Conservation (phyloP, 1,140 invertebrate species). For the Drosophila parvula region DNA sequence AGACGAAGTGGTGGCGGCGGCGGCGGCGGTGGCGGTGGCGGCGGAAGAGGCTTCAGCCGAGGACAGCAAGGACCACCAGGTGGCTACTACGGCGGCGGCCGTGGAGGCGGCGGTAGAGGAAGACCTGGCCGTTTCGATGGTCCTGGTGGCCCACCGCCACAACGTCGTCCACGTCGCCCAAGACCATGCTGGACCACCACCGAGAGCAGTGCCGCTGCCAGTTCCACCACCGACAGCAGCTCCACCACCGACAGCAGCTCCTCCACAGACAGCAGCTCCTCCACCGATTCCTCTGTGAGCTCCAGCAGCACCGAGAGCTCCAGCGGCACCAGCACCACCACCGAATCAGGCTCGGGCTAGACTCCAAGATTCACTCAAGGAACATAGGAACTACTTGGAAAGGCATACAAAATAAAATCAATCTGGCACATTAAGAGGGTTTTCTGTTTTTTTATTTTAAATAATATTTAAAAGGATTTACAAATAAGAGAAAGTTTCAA, state of each 20-base stretch:
- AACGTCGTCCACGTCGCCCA: conserved; percentile 11
- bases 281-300: conserved; percentile 8
- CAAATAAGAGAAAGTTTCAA: accelerated
- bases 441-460: not conserved
- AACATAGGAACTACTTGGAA: not conserved
- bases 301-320: conserved; percentile 1
- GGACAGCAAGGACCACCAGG: not conserved
- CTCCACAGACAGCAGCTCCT: conserved; percentile 6
- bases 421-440: conserved; percentile 4
- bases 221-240: conserved; percentile 5
- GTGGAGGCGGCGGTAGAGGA: not conserved
- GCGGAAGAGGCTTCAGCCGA: not conserved
- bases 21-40: not conserved
- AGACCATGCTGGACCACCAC: conserved; percentile 2
- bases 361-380: not conserved
- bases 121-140: conserved; percentile 4
- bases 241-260: not conserved
- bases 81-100: not conserved
- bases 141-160: not conserved
- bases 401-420: conserved; percentile 10
- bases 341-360: conserved; percentile 11
- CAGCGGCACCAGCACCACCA: conserved; percentile 11
- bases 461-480: too few relatives aligned
- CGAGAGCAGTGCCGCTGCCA: conserved; percentile 11
- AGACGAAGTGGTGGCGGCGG: conserved; percentile 10